A percentile compares a stretch with the other conserved stretches of the same genome.
These are phyloP conservation scores for Abramis brama DNA, from an alignment of 2,113 vertebrate genomes.

Conservation along the genomic window DNA sequence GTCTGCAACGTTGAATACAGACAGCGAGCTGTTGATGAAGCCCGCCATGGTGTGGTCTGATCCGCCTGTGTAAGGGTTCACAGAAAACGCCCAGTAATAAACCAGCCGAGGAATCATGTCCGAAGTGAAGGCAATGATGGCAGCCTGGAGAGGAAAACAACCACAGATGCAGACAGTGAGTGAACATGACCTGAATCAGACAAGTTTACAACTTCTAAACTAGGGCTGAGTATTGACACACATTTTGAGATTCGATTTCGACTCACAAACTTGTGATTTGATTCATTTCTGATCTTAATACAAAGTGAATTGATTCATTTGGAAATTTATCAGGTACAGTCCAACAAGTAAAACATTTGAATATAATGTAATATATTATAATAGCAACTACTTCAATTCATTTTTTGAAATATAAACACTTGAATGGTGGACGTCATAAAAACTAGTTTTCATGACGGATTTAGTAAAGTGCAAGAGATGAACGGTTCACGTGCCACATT, in stretches of 20 bases:
- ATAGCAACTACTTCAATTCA: too few relatives aligned
- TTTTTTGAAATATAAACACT: too few relatives aligned
- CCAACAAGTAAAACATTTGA: too few relatives aligned
- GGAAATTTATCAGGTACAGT: too few relatives aligned
- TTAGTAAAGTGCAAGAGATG: too few relatives aligned
- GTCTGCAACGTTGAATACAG: slow-evolving; percentile 82
- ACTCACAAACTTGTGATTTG: not conserved
- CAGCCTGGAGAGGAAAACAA: slow-evolving; percentile 78
- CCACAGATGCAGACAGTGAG: not conserved
- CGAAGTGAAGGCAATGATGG: slow-evolving; percentile 97
- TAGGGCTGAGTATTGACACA: not conserved
- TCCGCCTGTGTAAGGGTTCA: slow-evolving; percentile 85
- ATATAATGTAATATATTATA: too few relatives aligned
- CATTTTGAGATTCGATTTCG: not conserved
- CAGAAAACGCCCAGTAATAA: slow-evolving; percentile 90
- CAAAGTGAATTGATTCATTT: too few relatives aligned
- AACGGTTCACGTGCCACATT: too few relatives aligned
- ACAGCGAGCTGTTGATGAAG: slow-evolving; percentile 91
- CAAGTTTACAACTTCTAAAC: slow-evolving; percentile 59
- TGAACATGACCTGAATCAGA: slow-evolving; percentile 72
- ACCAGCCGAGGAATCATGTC: slow-evolving; percentile 97
- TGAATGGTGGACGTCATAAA: too few relatives aligned
- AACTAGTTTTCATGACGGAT: too few relatives aligned
- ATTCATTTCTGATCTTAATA: not conserved
- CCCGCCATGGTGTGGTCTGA: slow-evolving; percentile 78